Base-by-base conservation (phyloP, 2,888 invertebrate species). In the Agriopis marginaria region DNA sequence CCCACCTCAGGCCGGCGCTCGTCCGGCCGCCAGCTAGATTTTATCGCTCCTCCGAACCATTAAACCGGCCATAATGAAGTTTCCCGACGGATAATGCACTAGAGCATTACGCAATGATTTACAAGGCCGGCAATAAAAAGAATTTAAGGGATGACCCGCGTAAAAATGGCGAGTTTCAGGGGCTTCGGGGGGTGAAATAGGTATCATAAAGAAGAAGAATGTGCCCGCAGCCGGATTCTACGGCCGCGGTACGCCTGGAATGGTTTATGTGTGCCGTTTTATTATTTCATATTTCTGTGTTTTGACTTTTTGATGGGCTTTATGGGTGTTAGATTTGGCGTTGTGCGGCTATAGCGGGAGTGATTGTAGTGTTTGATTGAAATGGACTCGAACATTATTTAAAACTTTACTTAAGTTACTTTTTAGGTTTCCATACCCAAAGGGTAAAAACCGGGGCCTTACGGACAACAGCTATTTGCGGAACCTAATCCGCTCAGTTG, bases 61-160 rank as follows among this genome's bases (percentile, higher is more conserved):
- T 94, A 94, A 94, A 93, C 92, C 90, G 89, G 85, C 92, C 93
- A 91, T 94, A 93, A 94, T 94, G 93, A 94, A 94, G 93, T 94
- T 92, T 92, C 92, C 88, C 87, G 85, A 79, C 89, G 90, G 92
- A 92, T 93, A 94, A 93, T 93, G 92, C 92, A 93, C 90, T 91
- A 87, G 85, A 86, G 93, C 92, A 92, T 93, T 90, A 92, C 91
- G 88, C 93, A 89, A 93, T 94, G 93, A 94, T 94, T 93, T 94
- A 93, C 92, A 90, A 91, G 91, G 90, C 89, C 85, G 84, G 92
- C 92, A 93, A 93, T 93, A 93, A 93, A 93, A 93, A 93, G 92
- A 93, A 93, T 93, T 92, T 92, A 92, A 92, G 93, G 93, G 93
- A 93, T 93, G 93, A 92, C 90, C 93, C 86, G 82, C 78, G 90